Conservation (phyloP, 2,888 invertebrate genomes). For the Petrolisthes manimaculis region DNA sequence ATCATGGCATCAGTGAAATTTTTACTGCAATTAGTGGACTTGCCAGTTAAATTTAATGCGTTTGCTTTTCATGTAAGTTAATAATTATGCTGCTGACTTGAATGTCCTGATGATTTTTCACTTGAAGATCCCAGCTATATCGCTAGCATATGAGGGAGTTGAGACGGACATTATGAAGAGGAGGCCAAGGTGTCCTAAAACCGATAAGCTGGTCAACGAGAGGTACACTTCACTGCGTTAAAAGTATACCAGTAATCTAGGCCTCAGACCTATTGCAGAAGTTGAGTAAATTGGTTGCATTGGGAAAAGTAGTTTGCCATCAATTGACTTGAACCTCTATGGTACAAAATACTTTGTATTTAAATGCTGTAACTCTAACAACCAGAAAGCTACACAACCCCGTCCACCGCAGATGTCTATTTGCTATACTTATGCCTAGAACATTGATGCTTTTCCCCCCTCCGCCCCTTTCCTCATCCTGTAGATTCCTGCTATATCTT, state of each 20-base stretch:
- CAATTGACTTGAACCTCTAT: too few species aligned
- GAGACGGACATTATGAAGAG: slow-evolving; percentile 74
- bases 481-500: slow-evolving; percentile 90
- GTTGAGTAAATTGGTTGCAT: neutral
- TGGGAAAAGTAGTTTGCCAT: neutral
- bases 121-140: slow-evolving; percentile 73
- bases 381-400: too few species aligned
- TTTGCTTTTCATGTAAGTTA: too few species aligned
- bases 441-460: neutral
- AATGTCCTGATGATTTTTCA: too few species aligned
- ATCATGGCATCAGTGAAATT: too few species aligned
- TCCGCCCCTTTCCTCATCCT: slow-evolving; percentile 36
- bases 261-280: neutral
- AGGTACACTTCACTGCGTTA: slow-evolving; percentile 64
- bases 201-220: slow-evolving; percentile 73
- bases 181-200: slow-evolving; percentile 71
- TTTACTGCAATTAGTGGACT: too few species aligned
- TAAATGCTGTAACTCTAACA: too few species aligned
- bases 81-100: too few species aligned
- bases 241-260: neutral
- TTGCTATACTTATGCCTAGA: too few species aligned
- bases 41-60: too few species aligned
- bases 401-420: too few species aligned
- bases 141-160: slow-evolving; percentile 75
- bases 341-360: too few species aligned